phyloP scores from a whole-genome alignment of 1,140 invertebrate species.

The Tetragonula clypearis region DNA sequence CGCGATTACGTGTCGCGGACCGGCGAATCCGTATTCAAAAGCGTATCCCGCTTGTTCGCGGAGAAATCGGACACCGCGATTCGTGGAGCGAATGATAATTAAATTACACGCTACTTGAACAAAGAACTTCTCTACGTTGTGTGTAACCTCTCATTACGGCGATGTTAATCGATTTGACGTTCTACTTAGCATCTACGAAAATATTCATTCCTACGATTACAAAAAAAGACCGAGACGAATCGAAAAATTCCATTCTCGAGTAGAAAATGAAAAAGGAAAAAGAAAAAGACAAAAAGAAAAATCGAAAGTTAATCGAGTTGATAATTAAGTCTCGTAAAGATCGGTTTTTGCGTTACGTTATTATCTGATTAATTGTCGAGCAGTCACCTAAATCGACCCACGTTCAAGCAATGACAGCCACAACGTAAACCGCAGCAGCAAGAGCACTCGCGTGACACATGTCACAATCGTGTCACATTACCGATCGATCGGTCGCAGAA shows the following conservation, averaged over 20 bases:
- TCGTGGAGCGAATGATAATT: not conserved
- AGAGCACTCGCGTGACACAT: slow-evolving; percentile 67
- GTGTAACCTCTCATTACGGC: not conserved
- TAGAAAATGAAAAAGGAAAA: not conserved
- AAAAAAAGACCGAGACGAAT: not conserved
- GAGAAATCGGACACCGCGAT: not conserved
- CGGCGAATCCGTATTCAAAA: not conserved
- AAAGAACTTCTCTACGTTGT: not conserved
- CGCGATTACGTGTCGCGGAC: not conserved
- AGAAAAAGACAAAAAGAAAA: not conserved
- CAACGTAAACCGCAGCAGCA: slow-evolving; percentile 54
- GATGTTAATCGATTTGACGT: not conserved
- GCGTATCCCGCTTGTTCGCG: not conserved
- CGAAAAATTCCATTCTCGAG: not conserved
- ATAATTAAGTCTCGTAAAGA: not conserved
- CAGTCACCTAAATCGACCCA: slow-evolving; percentile 64
- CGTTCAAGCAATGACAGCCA: slow-evolving; percentile 58
- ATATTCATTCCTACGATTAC: not conserved
- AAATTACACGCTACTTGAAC: not conserved
- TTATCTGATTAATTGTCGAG: not conserved
- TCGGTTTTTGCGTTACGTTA: too few relatives aligned
- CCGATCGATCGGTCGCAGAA: slow-evolving; percentile 70
- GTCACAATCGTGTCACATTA: slow-evolving; percentile 66
- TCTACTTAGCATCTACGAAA: not conserved
- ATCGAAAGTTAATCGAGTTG: not conserved